A percentile compares a stretch with the other conserved stretches of the same genome.
Conservation (phyloP, 2,113 vertebrate species). For the Gorsachius goisagi region DNA sequence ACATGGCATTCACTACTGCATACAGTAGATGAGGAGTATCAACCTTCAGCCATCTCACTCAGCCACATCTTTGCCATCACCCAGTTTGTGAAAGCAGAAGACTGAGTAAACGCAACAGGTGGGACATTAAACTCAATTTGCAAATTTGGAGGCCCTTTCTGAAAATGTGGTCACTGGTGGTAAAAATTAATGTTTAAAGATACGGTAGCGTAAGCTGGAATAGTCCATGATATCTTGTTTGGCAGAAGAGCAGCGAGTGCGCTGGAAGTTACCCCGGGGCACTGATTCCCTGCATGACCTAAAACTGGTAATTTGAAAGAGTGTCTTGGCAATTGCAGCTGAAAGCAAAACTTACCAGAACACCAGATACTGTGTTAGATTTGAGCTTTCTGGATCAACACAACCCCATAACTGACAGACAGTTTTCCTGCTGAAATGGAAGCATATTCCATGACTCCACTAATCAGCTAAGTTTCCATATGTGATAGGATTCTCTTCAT, state of each 20-base stretch:
- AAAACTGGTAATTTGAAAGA: not conserved
- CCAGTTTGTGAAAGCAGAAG: not conserved
- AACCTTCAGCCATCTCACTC: not conserved
- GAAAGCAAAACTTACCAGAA: not conserved
- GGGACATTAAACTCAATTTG: not conserved
- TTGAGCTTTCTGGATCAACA: not conserved
- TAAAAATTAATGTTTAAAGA: not conserved
- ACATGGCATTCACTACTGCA: not conserved
- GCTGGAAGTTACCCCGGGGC: not conserved
- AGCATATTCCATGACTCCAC: not conserved
- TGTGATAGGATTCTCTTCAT: constrained; percentile 3
- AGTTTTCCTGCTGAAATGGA: not conserved
- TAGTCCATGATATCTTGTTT: not conserved
- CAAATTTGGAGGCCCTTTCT: not conserved
- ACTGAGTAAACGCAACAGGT: rapidly evolving
- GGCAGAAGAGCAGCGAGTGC: not conserved
- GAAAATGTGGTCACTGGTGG: not conserved
- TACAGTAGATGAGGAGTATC: not conserved
- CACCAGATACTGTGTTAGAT: not conserved
- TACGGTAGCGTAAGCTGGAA: not conserved
- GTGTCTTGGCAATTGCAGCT: not conserved
- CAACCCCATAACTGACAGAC: not conserved
- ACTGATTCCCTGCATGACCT: not conserved
- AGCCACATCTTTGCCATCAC: not conserved
- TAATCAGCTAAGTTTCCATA: not conserved